Conservation (phyloP, 1,140 invertebrate genomes). For the Papilio polyxenes region DNA sequence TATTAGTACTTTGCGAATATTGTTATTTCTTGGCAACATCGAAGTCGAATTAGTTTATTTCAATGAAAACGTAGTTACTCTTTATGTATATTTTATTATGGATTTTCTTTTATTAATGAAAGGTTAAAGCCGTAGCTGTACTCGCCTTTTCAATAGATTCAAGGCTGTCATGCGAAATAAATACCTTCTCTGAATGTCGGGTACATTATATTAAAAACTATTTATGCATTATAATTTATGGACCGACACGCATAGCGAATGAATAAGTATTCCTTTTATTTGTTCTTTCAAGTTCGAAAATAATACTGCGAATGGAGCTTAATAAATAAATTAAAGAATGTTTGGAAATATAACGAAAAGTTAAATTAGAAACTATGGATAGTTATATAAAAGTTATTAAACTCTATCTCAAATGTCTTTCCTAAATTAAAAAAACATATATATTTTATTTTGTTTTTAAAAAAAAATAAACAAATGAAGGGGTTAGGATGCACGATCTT, state of each 20-base stretch:
- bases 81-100: not conserved
- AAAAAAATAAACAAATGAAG: not conserved
- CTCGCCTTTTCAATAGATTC: conserved; percentile 66
- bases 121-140: conserved; percentile 53
- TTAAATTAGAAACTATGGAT: too few species aligned
- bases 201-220: conserved; percentile 56
- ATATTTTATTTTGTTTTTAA: not conserved
- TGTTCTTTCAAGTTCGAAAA: not conserved
- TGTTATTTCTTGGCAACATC: not conserved
- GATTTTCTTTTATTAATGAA: conserved; percentile 55
- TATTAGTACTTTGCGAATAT: not conserved
- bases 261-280: conserved; percentile 31
- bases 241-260: conserved; percentile 16
- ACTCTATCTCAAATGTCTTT: not conserved
- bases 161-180: conserved; percentile 69
- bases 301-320: not conserved
- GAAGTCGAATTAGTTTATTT: not conserved
- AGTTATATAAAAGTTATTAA: not conserved
- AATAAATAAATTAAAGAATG: not conserved
- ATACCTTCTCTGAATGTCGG: conserved; percentile 57
- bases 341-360: too few species aligned
- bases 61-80: not conserved
- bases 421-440: not conserved
- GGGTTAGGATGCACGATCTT: not conserved
- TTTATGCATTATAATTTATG: conserved; percentile 43